Evolutionary conservation across 2,888 invertebrate genomes (phyloP), one percentile per base, ranked within the genome.

Genomic region (Acrocyrtus sp.): DNA sequence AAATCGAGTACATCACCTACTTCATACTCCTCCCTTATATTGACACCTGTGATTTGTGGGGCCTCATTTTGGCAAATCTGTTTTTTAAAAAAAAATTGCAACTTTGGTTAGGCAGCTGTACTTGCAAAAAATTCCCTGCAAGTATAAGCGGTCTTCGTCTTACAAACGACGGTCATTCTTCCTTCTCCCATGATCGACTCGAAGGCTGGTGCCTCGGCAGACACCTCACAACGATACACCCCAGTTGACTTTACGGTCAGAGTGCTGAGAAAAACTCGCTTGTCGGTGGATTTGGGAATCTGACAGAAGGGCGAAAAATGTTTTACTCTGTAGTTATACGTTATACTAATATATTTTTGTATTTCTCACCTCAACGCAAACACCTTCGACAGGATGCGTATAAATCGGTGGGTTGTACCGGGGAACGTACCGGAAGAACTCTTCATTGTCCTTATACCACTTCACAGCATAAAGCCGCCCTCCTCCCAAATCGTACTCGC

Each of bases 111-210:
- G n/a, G n/a, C n/a, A n/a, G n/a, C n/a, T n/a, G n/a, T n/a, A n/a
- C n/a, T n/a, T n/a, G n/a, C n/a, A n/a, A n/a, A n/a, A n/a, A n/a
- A n/a, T n/a, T n/a, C n/a, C n/a, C n/a, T n/a, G n/a, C n/a, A n/a
- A n/a, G n/a, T n/a, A n/a, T n/a, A n/a, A n/a, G n/a, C n/a, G n/a
- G n/a, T n/a, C n/a, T n/a, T n/a, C n/a, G n/a, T n/a, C 91, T 90
- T 88, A 92, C 92, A 91, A 82, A 92, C 90, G 82, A 92, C 90
- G 86, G 92, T 92, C 91, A 92, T 90, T 82, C 89, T 87, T 29
- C 91, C 90, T 84, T 92, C 92, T 51, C 89, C 90, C 78, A 90
- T 89, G 0, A 90, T 90, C 8, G 92, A 91, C 1, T 89, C 88
- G 83, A 92, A 92, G 78, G 90, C 90, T 6, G 92, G 92, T 57